These are phyloP conservation scores for Psophia crepitans DNA, from an alignment of 2,113 vertebrate genomes.

Conservation along the genomic window DNA sequence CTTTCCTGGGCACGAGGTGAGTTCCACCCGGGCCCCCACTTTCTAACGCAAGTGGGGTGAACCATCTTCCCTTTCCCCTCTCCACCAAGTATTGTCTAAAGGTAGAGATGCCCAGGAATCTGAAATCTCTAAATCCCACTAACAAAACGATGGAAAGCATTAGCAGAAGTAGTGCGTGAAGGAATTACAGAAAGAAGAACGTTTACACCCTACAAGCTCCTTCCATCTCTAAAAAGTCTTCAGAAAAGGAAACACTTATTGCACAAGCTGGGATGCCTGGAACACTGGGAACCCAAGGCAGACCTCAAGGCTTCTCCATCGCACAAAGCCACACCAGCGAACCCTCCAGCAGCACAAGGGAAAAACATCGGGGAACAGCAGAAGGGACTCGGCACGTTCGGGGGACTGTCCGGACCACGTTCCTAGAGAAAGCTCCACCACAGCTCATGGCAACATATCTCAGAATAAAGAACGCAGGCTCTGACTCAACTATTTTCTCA, in stretches of 20 bases:
- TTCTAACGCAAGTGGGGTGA: neutral
- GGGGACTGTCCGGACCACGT: neutral
- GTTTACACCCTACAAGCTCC: accelerated
- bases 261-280: neutral
- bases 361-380: neutral
- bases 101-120: neutral
- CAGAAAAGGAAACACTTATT: accelerated
- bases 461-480: neutral
- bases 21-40: accelerated
- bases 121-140: neutral
- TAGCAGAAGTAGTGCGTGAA: accelerated
- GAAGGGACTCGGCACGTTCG: accelerated
- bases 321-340: neutral
- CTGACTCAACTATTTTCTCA: neutral
- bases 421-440: neutral
- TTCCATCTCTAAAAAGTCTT: neutral
- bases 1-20: neutral
- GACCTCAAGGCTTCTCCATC: neutral
- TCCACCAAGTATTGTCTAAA: neutral
- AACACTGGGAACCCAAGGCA: accelerated
- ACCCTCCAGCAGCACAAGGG: neutral
- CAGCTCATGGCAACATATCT: accelerated
- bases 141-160: neutral
- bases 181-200: neutral
- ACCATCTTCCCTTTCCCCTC: neutral